Evolutionary conservation across 53 echinoderm and acorn worm species (phyloP).

Genomic region (Stichopus horrens): DNA sequence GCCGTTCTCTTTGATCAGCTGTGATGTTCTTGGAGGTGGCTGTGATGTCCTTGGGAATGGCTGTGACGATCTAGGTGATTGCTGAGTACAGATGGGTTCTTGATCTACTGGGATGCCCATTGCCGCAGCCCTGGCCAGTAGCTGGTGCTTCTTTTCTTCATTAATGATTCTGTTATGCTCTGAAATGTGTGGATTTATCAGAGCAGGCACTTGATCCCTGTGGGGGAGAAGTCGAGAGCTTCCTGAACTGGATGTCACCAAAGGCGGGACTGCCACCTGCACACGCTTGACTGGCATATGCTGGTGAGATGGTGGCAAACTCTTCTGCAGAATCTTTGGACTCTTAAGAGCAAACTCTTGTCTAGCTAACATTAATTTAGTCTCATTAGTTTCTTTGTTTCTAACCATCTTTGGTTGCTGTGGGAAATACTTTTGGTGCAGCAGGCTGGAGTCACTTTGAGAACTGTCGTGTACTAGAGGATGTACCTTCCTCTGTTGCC

Average conservation of each 20-base stretch:
- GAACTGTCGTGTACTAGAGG: conserved; percentile 20
- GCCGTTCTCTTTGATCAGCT: conserved; percentile 41
- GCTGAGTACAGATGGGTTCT: neutral
- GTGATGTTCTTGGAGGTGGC: neutral
- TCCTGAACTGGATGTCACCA: neutral
- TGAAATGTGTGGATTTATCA: neutral
- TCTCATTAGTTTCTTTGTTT: neutral
- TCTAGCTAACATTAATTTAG: conserved; percentile 10
- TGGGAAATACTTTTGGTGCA: conserved; percentile 14
- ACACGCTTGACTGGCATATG: conserved; percentile 32
- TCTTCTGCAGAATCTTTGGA: conserved; percentile 26
- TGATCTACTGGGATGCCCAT: conserved; percentile 47
- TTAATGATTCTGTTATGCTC: conserved; percentile 15
- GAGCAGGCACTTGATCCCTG: conserved; percentile 19
- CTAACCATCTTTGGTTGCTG: neutral
- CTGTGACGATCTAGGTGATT: conserved; percentile 16
- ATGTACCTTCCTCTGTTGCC: conserved; percentile 40
- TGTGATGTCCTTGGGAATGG: neutral
- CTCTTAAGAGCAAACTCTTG: conserved; percentile 35
- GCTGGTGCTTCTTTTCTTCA: conserved; percentile 38
- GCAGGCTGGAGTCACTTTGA: neutral
- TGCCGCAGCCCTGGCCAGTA: conserved; percentile 25
- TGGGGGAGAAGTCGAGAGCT: neutral
- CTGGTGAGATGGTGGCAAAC: conserved; percentile 3
- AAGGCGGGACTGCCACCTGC: conserved; percentile 26